Evolutionary conservation across 2,888 invertebrate species (phyloP), one percentile per base, ranked within the genome.

Genomic region (Dorcus parallelipipedus): DNA sequence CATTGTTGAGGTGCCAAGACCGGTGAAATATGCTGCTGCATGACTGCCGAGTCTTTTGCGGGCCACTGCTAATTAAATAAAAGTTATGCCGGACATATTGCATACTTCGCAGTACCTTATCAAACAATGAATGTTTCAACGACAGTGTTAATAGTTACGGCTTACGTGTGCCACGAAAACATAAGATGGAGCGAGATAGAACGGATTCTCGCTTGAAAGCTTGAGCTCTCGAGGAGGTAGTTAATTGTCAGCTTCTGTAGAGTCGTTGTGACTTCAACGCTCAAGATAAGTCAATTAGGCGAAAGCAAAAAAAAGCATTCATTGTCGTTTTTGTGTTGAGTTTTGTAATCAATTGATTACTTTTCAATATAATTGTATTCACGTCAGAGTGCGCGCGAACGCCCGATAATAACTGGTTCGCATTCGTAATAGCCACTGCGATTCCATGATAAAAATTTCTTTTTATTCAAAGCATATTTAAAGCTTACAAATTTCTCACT

Each of bases 31-130:
- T 69, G 67, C 62, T 62, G 67, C 71, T 62, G 67, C 71, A 71
- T 71, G 72, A 72, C 66, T 67, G 64, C 63, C 65, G 65, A 68
- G 69, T 67, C 68, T 66, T 67, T 73, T 72, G 71, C 71, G 70
- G 73, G 73, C 73, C 73, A 73, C 69, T 69, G 69, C 71, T 75
- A 74, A 75, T 76, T 76, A 75, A 75, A 71, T 74, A 73, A 73
- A 75, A 75, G 72, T 72, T 75, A 73, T 71, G 68, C 69, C 65
- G 69, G 69, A 67, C 68, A 67, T 67, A 66, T 65, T 64, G 73
- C 70, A 73, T 74, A 74, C 72, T 70, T 73, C 67, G 67, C 67
- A 67, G 67, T 68, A 67, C 67, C 71, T 71, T 73, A 75, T 73
- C 73, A 71, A 67, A 33, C 26, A 33, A 33, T 33, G 60, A 40